Base-by-base conservation (phyloP, 2,888 invertebrate species). In the Matsumyia berberina region DNA sequence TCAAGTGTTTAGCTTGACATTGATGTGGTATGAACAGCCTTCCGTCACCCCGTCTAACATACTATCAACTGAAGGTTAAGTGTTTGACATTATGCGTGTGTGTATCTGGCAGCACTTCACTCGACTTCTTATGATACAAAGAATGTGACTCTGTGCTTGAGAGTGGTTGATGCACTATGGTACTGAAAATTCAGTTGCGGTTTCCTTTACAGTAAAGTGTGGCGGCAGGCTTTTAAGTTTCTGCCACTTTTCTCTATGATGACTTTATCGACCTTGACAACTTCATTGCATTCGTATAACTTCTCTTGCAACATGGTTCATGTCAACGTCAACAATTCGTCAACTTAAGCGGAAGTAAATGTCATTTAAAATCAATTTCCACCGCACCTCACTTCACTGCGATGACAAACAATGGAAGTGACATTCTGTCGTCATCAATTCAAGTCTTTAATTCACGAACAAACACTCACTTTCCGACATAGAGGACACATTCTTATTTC, bases 1-100 rank as follows among this genome's bases (percentile, higher is more conserved):
- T 42, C 33, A 67, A 67, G 55, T 62, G 35, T 57, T 55, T 31
- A 49, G 67, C 58, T 60, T 78, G 82, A 83, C 82, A 78, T 77
- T 83, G 82, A 73, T 73, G 78, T 24, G 58, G 24, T 66, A 58
- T 31, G 39, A 55, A 58, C 62, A 57, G 29, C 57, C 62, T 58
- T 58, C 64, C 70, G 70, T 77, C 81, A 76, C 31, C 31, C 46
- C 24, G 57, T 8, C 57, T 31, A 39, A 9, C 11, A 67, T 55
- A 42, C 29, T 64, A 82, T 70, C 67, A 78, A 42, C 70, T 67
- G 72, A 82, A 82, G 72, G 77, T 78, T 78, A 67, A 78, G 73
- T 73, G 73, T 67, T 62, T 78, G 78, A 72, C 82, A 73, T 72
- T 46, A 33, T 49, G n/a, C 11, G 11, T 62, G 53, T 55, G 55